A percentile compares a stretch with the other conserved stretches of the same genome.
Evolutionary conservation across 1,140 invertebrate species (phyloP).

Genomic region (Drosophila ficusphila): DNA sequence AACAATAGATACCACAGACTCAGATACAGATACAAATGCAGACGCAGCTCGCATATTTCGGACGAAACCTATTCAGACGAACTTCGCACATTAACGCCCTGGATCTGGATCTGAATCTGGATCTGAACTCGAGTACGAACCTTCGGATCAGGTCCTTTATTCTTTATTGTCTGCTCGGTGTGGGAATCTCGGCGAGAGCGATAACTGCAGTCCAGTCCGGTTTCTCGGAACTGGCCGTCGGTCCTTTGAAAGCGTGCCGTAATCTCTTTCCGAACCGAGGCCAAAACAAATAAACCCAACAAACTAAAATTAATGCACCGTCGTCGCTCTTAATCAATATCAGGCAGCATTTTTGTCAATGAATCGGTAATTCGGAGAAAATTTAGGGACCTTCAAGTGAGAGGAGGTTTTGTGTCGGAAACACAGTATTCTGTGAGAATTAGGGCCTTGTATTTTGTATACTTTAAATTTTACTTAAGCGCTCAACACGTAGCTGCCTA

Average conservation of each 20-base stretch:
- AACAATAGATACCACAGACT: slow-evolving; percentile 36
- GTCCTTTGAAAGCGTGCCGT: slow-evolving; percentile 69
- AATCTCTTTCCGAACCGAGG: slow-evolving; percentile 22
- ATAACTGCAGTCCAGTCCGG: slow-evolving; percentile 26
- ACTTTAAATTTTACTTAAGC: too few species aligned
- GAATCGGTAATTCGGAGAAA: slow-evolving; percentile 30
- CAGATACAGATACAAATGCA: slow-evolving; percentile 15
- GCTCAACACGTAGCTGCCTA: too few species aligned
- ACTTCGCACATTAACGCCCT: slow-evolving; percentile 81
- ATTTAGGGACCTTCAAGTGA: background rate
- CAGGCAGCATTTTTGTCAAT: slow-evolving; percentile 46
- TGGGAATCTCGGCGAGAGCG: slow-evolving; percentile 44
- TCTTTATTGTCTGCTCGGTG: slow-evolving; percentile 35
- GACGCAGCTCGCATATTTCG: slow-evolving; percentile 50
- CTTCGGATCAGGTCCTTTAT: slow-evolving; percentile 46
- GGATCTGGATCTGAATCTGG: slow-evolving; percentile 1
- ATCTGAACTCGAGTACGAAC: background rate
- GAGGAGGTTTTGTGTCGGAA: background rate
- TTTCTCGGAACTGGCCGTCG: slow-evolving; percentile 65
- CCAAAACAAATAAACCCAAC: slow-evolving; percentile 1
- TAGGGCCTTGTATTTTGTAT: too few species aligned
- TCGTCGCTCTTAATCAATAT: slow-evolving; percentile 60
- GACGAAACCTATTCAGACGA: slow-evolving; percentile 76
- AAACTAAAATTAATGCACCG: slow-evolving; percentile 18
- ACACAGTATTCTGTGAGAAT: too few species aligned